Percentiles rank a stretch among this genome's conserved stretches.
phyloP scores from a whole-genome alignment of 2,113 vertebrate species.

The Melanerpes formicivorus region DNA sequence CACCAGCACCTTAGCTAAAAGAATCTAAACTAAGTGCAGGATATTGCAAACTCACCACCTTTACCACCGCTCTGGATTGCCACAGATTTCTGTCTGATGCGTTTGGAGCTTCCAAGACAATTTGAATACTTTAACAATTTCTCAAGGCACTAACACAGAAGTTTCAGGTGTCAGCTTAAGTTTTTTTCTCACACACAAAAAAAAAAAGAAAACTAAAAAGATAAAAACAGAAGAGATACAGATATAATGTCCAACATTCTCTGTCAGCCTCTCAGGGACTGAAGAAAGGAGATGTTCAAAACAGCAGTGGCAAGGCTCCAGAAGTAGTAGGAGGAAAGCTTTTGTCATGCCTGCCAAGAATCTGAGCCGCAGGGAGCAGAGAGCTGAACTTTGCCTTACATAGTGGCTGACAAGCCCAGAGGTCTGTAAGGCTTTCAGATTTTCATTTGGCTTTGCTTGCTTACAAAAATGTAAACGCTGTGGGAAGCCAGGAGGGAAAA shows the following conservation, averaged over 20 bases:
- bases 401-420: constrained; percentile 17
- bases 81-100: background rate
- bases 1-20: background rate
- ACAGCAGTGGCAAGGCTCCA: background rate
- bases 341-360: constrained; percentile 51
- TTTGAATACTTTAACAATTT: background rate
- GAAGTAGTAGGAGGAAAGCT: constrained; percentile 18
- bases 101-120: background rate
- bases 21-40: background rate
- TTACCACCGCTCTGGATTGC: background rate
- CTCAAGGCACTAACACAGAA: background rate
- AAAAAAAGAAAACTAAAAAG: background rate
- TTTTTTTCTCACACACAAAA: too few relatives aligned
- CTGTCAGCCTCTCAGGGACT: background rate
- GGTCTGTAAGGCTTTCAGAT: constrained; percentile 12
- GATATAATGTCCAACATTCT: background rate
- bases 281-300: background rate
- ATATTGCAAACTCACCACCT: background rate
- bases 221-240: background rate
- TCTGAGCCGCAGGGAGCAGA: background rate
- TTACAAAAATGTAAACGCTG: constrained; percentile 1
- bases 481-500: background rate
- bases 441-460: constrained; percentile 4
- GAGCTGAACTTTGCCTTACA: constrained; percentile 72
- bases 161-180: background rate